Evolutionary conservation across 2,888 invertebrate genomes (phyloP).

Genomic region (Liodrosophila aerea): DNA sequence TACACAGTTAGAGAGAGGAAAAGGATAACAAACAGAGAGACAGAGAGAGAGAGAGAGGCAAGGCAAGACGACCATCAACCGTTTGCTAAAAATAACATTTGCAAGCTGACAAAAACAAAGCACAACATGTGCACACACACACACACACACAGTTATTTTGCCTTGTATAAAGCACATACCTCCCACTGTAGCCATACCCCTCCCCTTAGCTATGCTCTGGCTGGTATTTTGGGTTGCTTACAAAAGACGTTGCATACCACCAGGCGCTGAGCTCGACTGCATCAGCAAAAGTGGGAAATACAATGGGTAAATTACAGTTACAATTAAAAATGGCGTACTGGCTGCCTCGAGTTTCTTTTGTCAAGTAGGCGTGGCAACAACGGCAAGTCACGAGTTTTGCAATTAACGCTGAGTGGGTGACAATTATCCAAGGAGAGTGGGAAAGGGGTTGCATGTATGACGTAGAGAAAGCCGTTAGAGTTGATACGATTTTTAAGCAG

Average conservation of each 20-base stretch:
- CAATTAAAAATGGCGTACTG: constrained; percentile 71
- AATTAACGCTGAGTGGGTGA: constrained; percentile 58
- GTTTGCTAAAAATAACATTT: constrained; percentile 59
- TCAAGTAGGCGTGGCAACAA: constrained; percentile 30
- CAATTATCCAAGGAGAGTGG: constrained; percentile 4
- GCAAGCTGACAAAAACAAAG: constrained; percentile 29
- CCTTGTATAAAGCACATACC: constrained; percentile 8
- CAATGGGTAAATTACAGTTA: constrained; percentile 77
- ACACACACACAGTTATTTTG: constrained; percentile 18
- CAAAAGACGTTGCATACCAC: constrained; percentile 20
- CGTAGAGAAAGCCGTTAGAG: not conserved
- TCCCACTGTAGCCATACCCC: not conserved
- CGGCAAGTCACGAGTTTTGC: constrained; percentile 40
- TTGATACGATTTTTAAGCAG: too few species aligned
- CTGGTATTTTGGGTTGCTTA: constrained; percentile 16
- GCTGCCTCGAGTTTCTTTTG: constrained; percentile 42
- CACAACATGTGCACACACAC: constrained; percentile 23
- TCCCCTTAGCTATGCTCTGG: not conserved
- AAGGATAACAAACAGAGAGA: not conserved
- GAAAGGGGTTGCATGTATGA: not conserved
- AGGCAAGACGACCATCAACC: too few species aligned
- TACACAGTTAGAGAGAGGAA: not conserved
- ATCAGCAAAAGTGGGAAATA: constrained; percentile 62
- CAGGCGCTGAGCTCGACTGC: constrained; percentile 19
- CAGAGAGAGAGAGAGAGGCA: not conserved